These are phyloP conservation scores for Drosophila repletoides DNA, from an alignment of 1,140 invertebrate genomes.

Conservation along the genomic window DNA sequence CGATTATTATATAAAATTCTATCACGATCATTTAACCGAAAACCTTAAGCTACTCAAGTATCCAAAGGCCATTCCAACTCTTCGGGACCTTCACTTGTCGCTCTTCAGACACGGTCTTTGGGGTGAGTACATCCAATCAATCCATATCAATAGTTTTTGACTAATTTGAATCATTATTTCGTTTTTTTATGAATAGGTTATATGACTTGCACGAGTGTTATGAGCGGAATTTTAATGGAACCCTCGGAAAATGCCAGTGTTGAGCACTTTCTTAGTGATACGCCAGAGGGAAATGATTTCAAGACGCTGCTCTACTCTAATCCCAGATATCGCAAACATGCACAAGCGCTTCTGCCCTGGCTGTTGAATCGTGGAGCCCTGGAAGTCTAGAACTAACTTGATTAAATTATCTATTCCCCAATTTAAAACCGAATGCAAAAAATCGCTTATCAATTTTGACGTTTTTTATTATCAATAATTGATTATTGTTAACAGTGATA, in stretches of 20 bases:
- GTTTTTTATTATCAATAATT: slow-evolving; percentile 13
- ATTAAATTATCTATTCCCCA: not conserved
- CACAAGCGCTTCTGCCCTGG: slow-evolving; percentile 62
- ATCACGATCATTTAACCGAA: slow-evolving; percentile 59
- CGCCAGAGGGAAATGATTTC: slow-evolving; percentile 48
- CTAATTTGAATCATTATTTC: not conserved
- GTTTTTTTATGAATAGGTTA: slow-evolving; percentile 22
- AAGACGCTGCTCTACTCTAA: slow-evolving; percentile 59
- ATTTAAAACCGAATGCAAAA: not conserved
- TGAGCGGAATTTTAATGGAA: slow-evolving; percentile 67
- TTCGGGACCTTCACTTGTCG: slow-evolving; percentile 56
- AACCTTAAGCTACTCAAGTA: slow-evolving; percentile 61
- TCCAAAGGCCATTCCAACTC: slow-evolving; percentile 45
- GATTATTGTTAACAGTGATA: slow-evolving; percentile 17
- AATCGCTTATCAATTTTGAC: not conserved
- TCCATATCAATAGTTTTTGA: too few relatives aligned
- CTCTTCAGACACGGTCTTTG: slow-evolving; percentile 53
- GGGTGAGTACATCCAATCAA: slow-evolving; percentile 34
- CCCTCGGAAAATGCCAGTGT: slow-evolving; percentile 56
- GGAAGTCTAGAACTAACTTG: slow-evolving; percentile 10
- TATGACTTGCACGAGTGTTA: slow-evolving; percentile 50
- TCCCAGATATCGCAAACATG: slow-evolving; percentile 62
- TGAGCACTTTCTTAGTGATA: slow-evolving; percentile 57
- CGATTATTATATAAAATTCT: slow-evolving; percentile 68
- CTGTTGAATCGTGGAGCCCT: slow-evolving; percentile 61